Evolutionary conservation across 2,797 vertebrate genomes (phyloP), one percentile per base, ranked within the genome.

Genomic region (Acanthurus lineatus): DNA sequence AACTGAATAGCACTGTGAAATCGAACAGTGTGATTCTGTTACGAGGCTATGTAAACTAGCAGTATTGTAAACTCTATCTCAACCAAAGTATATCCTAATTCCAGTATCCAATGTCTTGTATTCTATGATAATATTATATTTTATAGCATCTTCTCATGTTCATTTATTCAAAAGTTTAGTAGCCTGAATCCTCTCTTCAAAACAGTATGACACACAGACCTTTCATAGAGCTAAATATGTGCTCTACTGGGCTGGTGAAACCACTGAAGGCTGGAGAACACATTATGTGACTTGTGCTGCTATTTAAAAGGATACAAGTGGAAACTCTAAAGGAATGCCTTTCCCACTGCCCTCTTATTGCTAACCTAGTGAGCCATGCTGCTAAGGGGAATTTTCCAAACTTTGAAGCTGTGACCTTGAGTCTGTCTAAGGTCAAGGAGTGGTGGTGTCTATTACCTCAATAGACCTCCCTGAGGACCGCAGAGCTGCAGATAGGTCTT

Each of bases 281-380:
- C 90, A 90, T 93, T 89, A 90, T 12, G 65, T 88, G 87, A 88
- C 81, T 61, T 47, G 62, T 66, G 73, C 54, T 78, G 82, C 90
- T 90, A 68, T 91, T 91, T 87, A 83, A 89, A 89, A 88, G 42
- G 73, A 84, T 60, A 79, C 73, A 78, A 88, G 83, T 83, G 90
- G 89, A 93, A 92, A 97, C 49, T 96, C 94, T 94, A 92, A 96
- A 83, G 95, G 96, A 88, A 84, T 85, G 76, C 67, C 74, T 86
- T 73, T 77, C 68, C 74, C 22, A 22, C 66, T 80, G 84, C 56
- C 67, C 78, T 85, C 79, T 53, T 83, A 62, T 76, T 85, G 76
- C 82, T 78, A 82, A 86, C 83, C 73, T 72, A 78, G 69, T 79
- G 76, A 91, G 85, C 75, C 68, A 5, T 81, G 76, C 79, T 85